Conservation (phyloP, 2,113 vertebrate genomes). For the Columbina picui region DNA sequence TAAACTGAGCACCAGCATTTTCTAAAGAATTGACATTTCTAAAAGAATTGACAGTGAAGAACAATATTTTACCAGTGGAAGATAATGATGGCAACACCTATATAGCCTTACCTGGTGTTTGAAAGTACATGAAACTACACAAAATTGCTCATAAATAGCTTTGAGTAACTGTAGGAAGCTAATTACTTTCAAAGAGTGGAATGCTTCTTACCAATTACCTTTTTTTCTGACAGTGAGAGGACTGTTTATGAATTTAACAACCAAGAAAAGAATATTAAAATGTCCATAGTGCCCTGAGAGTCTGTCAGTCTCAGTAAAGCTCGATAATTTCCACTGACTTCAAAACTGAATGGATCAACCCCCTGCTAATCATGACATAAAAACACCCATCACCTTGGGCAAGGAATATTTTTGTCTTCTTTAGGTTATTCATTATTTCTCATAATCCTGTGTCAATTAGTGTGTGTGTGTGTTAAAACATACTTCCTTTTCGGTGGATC, state of each 20-base stretch:
- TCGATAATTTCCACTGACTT: neutral
- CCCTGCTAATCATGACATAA: neutral
- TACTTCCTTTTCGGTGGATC: neutral
- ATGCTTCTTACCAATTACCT: neutral
- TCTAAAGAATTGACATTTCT: neutral
- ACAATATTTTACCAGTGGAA: neutral
- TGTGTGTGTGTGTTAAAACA: neutral
- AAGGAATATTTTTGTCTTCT: neutral
- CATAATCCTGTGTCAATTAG: neutral
- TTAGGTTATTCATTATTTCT: neutral
- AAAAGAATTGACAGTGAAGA: neutral
- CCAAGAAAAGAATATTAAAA: neutral
- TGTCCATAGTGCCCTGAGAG: neutral
- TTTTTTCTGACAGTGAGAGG: neutral
- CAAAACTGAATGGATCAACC: neutral
- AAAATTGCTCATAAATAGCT: neutral
- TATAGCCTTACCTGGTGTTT: neutral
- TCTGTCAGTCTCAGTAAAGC: neutral
- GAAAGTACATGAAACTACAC: neutral
- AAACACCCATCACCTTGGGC: neutral
- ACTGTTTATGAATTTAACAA: neutral
- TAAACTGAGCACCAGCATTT: neutral
- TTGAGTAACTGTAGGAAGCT: neutral
- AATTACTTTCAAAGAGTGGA: neutral
- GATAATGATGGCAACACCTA: neutral